phyloP scores from a whole-genome alignment of 2,888 invertebrate species.

The Galerucella pusilla region DNA sequence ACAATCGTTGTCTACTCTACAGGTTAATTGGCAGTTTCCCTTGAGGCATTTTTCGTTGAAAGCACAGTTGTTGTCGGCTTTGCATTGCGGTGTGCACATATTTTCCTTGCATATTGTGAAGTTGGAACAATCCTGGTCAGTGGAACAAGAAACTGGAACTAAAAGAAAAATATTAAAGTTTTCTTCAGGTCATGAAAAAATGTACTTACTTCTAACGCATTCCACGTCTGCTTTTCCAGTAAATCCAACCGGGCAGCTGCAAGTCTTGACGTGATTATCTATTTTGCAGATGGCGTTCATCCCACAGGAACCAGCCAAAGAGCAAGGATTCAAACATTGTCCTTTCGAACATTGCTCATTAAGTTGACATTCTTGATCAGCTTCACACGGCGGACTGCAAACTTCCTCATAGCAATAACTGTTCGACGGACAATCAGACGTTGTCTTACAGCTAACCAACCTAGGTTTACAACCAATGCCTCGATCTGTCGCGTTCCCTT shows the following conservation, averaged over 20 bases:
- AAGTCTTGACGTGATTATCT: constrained; percentile 79
- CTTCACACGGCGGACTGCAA: constrained; percentile 84
- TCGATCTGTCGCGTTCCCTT: constrained; percentile 79
- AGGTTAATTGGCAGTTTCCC: constrained; percentile 88
- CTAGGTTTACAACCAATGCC: constrained; percentile 79
- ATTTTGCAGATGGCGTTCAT: constrained; percentile 83
- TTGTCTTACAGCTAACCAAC: constrained; percentile 77
- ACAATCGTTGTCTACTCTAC: constrained; percentile 91
- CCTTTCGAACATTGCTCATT: constrained; percentile 85
- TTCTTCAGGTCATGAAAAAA: neutral
- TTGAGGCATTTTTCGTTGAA: constrained; percentile 89
- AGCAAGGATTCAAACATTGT: constrained; percentile 85
- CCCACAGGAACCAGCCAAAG: constrained; percentile 81
- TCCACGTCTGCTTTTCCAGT: constrained; percentile 87
- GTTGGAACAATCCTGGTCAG: constrained; percentile 76
- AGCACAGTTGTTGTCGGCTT: constrained; percentile 84
- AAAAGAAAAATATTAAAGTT: constrained; percentile 51
- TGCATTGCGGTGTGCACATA: constrained; percentile 83
- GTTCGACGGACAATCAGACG: constrained; percentile 79
- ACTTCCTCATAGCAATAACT: constrained; percentile 84
- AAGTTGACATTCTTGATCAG: constrained; percentile 82
- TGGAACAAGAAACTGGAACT: constrained; percentile 83
- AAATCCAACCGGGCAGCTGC: constrained; percentile 86
- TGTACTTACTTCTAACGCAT: constrained; percentile 80
- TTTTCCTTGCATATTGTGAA: constrained; percentile 82